These are phyloP conservation scores for Maniola hyperantus DNA, from an alignment of 2,888 invertebrate genomes.

Conservation along the genomic window DNA sequence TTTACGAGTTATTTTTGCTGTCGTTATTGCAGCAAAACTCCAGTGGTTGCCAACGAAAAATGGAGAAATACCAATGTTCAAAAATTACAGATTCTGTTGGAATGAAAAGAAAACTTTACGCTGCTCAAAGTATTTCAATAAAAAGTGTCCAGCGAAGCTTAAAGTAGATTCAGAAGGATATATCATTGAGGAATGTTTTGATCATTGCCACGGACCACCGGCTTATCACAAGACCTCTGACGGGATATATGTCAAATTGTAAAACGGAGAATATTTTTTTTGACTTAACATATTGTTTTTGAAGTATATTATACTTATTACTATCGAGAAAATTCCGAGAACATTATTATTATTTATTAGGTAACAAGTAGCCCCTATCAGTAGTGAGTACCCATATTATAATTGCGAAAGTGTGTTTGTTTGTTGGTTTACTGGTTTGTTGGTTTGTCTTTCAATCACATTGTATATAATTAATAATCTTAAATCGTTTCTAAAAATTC, in stretches of 20 bases:
- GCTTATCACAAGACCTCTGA: conserved; percentile 27
- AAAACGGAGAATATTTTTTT: neutral
- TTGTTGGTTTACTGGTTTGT: too few relatives aligned
- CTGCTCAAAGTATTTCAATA: conserved; percentile 42
- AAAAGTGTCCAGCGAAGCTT: conserved; percentile 42
- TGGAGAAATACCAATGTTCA: conserved; percentile 28
- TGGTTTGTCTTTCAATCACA: too few relatives aligned
- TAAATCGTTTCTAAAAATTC: too few relatives aligned
- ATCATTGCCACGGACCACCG: conserved; percentile 42
- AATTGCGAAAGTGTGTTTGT: too few relatives aligned
- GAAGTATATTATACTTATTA: too few relatives aligned
- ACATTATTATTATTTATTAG: too few relatives aligned
- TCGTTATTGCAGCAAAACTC: conserved; percentile 10
- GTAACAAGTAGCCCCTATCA: too few relatives aligned
- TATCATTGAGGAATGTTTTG: conserved; percentile 28
- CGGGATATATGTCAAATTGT: conserved; percentile 31
- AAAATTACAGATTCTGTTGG: conserved; percentile 39
- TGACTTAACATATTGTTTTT: neutral
- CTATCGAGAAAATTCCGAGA: too few relatives aligned
- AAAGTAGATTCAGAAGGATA: conserved; percentile 37
- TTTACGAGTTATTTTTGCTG: neutral
- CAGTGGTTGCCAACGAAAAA: conserved; percentile 2
- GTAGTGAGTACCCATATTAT: too few relatives aligned
- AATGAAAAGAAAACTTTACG: conserved; percentile 33
- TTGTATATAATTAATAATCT: too few relatives aligned